phyloP scores from a whole-genome alignment of 2,797 vertebrate genomes.

The Eospalax fontanierii region DNA sequence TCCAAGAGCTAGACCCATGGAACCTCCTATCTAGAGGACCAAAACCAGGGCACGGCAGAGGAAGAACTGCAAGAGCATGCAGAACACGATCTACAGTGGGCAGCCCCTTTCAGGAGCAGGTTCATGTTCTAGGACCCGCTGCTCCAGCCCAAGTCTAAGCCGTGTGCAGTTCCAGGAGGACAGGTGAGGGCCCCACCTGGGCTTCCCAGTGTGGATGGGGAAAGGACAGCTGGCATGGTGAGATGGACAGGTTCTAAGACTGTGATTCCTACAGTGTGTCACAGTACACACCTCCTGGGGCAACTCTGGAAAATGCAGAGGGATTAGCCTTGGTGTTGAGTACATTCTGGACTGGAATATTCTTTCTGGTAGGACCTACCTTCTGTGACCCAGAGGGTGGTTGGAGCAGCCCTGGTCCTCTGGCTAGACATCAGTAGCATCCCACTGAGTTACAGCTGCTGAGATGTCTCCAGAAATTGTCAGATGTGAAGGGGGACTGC shows the following conservation, averaged over 20 bases:
- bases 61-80: background rate
- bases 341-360: background rate
- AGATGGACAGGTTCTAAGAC: background rate
- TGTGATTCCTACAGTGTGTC: background rate
- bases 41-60: background rate
- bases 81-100: background rate
- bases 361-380: background rate
- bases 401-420: background rate
- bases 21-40: background rate
- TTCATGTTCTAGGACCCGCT: background rate
- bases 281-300: background rate
- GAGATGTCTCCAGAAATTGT: conserved; percentile 18
- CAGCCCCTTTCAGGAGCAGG: background rate
- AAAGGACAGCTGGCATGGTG: background rate
- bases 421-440: background rate
- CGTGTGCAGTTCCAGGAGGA: background rate
- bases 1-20: background rate
- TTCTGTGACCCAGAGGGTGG: background rate
- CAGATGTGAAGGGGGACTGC: background rate
- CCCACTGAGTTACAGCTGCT: background rate
- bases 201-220: background rate
- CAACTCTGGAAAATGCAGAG: background rate
- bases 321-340: too few species aligned
- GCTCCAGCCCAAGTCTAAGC: too few species aligned
- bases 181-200: background rate